Percentiles rank a stretch among this genome's conserved stretches.
Evolutionary conservation across 2,113 vertebrate genomes (phyloP).

Genomic region (Mormyrus iriodes): DNA sequence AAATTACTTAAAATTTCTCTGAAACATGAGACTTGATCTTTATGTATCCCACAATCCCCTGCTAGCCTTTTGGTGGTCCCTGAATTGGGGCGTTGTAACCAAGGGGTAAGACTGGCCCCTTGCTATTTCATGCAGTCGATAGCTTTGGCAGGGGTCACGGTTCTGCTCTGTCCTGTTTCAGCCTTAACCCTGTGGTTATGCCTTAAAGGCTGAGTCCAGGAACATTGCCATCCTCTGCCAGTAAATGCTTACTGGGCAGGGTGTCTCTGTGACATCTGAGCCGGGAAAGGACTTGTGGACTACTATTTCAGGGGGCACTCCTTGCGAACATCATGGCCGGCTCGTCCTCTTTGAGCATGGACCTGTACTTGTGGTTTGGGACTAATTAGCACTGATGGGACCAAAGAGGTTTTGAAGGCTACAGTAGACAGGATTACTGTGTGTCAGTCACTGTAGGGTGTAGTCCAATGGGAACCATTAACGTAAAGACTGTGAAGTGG

Average conservation of each 20-base stretch:
- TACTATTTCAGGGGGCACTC: neutral
- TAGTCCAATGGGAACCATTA: neutral
- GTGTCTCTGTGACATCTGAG: neutral
- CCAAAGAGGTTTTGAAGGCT: neutral
- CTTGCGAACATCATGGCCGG: neutral
- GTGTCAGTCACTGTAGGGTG: neutral
- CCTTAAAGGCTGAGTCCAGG: neutral
- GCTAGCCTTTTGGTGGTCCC: neutral
- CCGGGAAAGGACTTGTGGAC: neutral
- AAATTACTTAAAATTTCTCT: neutral
- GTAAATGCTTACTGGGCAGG: neutral
- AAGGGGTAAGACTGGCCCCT: neutral
- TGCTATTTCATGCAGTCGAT: neutral
- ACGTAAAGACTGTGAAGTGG: neutral
- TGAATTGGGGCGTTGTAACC: neutral
- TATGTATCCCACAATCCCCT: slow-evolving; percentile 1
- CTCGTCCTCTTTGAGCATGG: neutral
- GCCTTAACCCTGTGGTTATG: neutral
- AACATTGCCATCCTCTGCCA: neutral
- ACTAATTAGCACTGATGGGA: neutral
- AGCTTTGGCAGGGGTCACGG: no score
- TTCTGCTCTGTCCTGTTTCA: neutral
- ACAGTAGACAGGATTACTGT: neutral
- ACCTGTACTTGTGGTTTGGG: neutral
- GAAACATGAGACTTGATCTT: neutral